A percentile compares a stretch with the other conserved stretches of the same genome.
These are phyloP conservation scores for Cryptotermes secundus DNA, from an alignment of 1,140 invertebrate genomes.

Conservation along the genomic window DNA sequence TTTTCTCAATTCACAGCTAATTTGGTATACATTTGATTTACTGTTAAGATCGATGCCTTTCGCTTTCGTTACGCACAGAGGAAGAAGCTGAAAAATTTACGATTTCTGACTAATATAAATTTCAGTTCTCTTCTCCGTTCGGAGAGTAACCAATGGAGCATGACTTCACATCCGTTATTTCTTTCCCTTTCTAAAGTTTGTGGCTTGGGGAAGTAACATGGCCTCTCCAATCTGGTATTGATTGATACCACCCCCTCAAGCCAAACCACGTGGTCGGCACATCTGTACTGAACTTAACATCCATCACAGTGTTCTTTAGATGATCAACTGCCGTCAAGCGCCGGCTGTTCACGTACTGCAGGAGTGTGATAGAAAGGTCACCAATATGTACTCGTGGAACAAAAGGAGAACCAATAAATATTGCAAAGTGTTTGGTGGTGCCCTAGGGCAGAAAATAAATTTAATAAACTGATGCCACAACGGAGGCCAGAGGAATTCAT, in stretches of 20 bases:
- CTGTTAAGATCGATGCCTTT: not conserved
- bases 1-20: not conserved
- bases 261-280: not conserved
- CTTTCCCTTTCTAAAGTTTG: not conserved
- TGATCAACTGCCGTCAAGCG: slow-evolving; percentile 10
- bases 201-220: not conserved
- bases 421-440: too few species aligned
- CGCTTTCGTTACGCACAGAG: not conserved
- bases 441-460: too few species aligned
- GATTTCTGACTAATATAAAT: not conserved
- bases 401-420: too few species aligned
- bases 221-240: not conserved
- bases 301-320: slow-evolving; percentile 4
- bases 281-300: slow-evolving; percentile 7
- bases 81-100: not conserved
- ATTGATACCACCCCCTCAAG: not conserved
- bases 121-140: not conserved
- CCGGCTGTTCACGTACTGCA: not conserved
- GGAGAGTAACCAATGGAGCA: not conserved
- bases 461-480: too few species aligned
- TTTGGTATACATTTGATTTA: too few species aligned
- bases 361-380: not conserved
- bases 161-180: not conserved
- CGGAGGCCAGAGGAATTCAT: too few species aligned
- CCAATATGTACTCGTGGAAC: not conserved